A percentile compares a stretch with the other conserved stretches of the same genome.
phyloP scores from a whole-genome alignment of 1,140 invertebrate species.

The Phymorhynchus buccinoides region DNA sequence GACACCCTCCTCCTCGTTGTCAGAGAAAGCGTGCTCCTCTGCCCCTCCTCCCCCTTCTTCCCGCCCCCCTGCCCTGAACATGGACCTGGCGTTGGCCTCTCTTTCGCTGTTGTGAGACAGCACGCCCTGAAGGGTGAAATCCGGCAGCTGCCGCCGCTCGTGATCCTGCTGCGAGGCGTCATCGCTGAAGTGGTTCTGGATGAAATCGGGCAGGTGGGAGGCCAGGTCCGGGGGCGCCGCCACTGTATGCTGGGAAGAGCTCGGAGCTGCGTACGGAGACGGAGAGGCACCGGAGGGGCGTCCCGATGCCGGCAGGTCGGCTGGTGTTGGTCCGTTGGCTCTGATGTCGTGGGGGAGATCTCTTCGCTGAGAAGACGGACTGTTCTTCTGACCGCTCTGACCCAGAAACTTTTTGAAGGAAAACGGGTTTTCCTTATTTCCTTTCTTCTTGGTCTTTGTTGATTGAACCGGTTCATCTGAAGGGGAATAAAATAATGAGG shows the following conservation, averaged over 20 bases:
- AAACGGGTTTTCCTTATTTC: constrained; percentile 66
- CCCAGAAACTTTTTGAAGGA: constrained; percentile 69
- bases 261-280: not conserved
- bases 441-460: constrained; percentile 55
- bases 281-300: not conserved
- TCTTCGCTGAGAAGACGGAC: not conserved
- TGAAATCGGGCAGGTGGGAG: constrained; percentile 68
- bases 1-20: constrained; percentile 19
- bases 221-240: constrained; percentile 56
- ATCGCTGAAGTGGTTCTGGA: constrained; percentile 64
- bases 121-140: constrained; percentile 8
- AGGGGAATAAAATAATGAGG: not conserved
- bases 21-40: constrained; percentile 14
- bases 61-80: not conserved
- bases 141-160: constrained; percentile 27
- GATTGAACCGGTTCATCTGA: constrained; percentile 30
- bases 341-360: not conserved
- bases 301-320: not conserved
- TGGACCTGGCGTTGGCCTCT: not conserved
- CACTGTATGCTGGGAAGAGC: not conserved
- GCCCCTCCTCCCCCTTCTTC: not conserved
- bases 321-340: not conserved
- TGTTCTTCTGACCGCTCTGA: constrained; percentile 11
- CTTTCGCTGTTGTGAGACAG: not conserved
- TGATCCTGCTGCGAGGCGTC: not conserved